A percentile compares a stretch with the other conserved stretches of the same genome.
phyloP scores from a whole-genome alignment of 2,113 vertebrate genomes.

The Orientallactaga bullata region DNA sequence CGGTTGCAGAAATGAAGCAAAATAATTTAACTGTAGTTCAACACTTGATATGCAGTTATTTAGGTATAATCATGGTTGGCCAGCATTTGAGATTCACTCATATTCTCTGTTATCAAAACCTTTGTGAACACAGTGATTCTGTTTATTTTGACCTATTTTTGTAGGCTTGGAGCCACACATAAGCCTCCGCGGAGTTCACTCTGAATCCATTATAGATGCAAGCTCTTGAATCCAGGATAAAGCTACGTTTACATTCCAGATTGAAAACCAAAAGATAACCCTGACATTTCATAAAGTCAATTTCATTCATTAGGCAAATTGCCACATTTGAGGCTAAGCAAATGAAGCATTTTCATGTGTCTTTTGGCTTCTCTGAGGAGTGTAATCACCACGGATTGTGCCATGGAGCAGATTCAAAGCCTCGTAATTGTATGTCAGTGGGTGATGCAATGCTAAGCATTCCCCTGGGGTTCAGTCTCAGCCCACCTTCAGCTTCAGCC shows the following conservation, averaged over 20 bases:
- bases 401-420: slow-evolving; percentile 76
- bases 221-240: background rate
- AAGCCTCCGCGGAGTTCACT: background rate
- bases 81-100: slow-evolving; percentile 13
- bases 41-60: background rate
- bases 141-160: slow-evolving; percentile 18
- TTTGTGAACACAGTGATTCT: slow-evolving; percentile 18
- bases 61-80: slow-evolving; percentile 27
- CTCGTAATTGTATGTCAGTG: slow-evolving; percentile 78
- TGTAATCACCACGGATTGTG: slow-evolving; percentile 79
- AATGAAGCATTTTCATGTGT: slow-evolving; percentile 78
- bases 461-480: slow-evolving; percentile 65
- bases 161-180: background rate
- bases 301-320: slow-evolving; percentile 81
- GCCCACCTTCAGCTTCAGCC: slow-evolving; percentile 62
- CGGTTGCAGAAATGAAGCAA: slow-evolving; percentile 24
- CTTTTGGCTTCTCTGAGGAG: slow-evolving; percentile 68
- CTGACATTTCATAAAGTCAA: slow-evolving; percentile 76
- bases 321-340: slow-evolving; percentile 78
- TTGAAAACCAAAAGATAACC: slow-evolving; percentile 71
- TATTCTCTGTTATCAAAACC: slow-evolving; percentile 11
- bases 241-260: background rate
- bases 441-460: slow-evolving; percentile 19
- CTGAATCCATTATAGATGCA: background rate
- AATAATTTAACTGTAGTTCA: background rate